Base-by-base conservation (phyloP, 2,888 invertebrate species). In the Dinocampus coccinellae region DNA sequence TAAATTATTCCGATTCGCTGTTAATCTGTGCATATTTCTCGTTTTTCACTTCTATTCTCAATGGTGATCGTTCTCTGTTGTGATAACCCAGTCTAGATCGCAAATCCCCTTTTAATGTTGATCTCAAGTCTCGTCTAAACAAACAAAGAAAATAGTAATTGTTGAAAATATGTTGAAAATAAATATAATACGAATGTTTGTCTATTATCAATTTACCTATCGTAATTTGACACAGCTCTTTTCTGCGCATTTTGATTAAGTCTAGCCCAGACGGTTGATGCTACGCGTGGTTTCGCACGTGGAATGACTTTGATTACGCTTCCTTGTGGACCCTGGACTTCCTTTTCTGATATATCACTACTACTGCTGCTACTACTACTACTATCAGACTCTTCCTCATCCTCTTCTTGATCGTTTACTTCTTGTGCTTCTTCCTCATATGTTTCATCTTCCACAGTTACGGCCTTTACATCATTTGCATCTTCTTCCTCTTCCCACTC, bases 221-320 rank as follows among this genome's bases (percentile, higher is more conserved):
- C 81, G 39, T 78, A 77, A 6, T 75, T 62, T 10, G 26, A n/a
- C 24, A 73, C 72, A 22, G 72, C 78, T 22, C 80, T 76, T 68
- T 79, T 81, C 75, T 81, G 80, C 3, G 78, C 75, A 52, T 62
- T 82, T 26, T 80, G 73, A 76, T 91, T 90, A 75, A 91, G 82
- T 84, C 91, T 88, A 6, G 91, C 89, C 91, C 91, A 91, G 4
- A 91, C 91, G 81, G 88, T 90, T 6, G 88, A 88, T 16, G 87
- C 84, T 64, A 85, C 85, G 65, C 84, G 88, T 53, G 87, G 86
- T 72, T 86, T 86, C 0, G 67, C 68, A 77, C 81, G 86, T 80
- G 90, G 89, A 58, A 91, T 90, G 79, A 89, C 89, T 79, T 91
- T 91, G 83, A 89, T 89, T 16, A 90, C 88, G 80, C 90, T 87